phyloP scores from a whole-genome alignment of 2,888 invertebrate species.

The Eristalinus sepulchralis region DNA sequence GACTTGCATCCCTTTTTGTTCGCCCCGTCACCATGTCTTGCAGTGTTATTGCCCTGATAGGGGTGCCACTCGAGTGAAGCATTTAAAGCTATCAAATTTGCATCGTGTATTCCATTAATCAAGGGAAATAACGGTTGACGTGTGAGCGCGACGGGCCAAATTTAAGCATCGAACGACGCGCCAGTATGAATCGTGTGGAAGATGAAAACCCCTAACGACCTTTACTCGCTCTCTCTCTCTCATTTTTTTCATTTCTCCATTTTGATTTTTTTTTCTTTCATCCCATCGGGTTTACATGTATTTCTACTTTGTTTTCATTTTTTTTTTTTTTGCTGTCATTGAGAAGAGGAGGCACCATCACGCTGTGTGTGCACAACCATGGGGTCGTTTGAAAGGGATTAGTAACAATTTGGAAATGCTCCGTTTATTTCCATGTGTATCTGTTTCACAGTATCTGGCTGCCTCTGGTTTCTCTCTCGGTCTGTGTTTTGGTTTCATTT shows the following conservation, averaged over 20 bases:
- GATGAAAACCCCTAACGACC: constrained; percentile 54
- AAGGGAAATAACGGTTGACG: constrained; percentile 53
- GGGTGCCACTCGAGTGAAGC: constrained; percentile 22
- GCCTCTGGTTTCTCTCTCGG: too few species aligned
- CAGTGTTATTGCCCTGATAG: constrained; percentile 18
- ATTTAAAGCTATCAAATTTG: constrained; percentile 70
- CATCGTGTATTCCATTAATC: constrained; percentile 71
- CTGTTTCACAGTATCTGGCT: neutral
- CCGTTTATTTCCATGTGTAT: constrained; percentile 59
- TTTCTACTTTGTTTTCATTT: constrained; percentile 17
- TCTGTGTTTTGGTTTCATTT: neutral
- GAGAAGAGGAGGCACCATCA: neutral
- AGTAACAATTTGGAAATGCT: constrained; percentile 65
- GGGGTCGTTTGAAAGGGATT: constrained; percentile 64
- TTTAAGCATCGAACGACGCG: too few species aligned
- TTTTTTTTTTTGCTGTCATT: neutral
- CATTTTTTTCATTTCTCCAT: neutral
- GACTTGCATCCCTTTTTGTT: neutral
- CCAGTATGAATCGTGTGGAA: neutral
- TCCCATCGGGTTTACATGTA: neutral
- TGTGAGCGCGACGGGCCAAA: neutral
- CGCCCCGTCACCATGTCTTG: neutral
- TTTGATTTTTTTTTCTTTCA: neutral
- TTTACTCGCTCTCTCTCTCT: constrained; percentile 5
- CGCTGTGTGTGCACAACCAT: constrained; percentile 22